Base-by-base conservation (phyloP, 2,797 vertebrate species). In the Sebastes dallii region DNA sequence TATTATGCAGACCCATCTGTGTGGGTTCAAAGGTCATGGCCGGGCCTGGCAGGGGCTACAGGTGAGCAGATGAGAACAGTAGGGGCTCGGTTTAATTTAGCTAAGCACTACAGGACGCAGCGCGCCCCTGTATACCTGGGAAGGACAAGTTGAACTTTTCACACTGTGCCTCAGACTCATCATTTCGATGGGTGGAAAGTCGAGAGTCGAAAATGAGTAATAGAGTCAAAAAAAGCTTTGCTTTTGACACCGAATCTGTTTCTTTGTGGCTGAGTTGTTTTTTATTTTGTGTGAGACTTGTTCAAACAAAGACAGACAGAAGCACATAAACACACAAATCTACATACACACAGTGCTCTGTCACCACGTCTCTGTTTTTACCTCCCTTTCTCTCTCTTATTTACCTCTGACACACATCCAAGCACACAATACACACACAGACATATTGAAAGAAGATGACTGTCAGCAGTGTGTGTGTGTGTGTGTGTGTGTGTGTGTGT, bases 31-130 rank as follows among this genome's bases (percentile, higher is more conserved):
- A 91, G 96, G 96, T 96, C 95, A 87, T 85, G 80, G 66, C 32
- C 0, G 90, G 95, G 95, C 94, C 93, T 91, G 96, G 95, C 92
- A 78, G 88, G 36, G 94, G 93, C 95, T 34, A 77, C 90, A 93
- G 94, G 94, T 94, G 92, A 94, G 89, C 94, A 94, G 94, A 94
- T 92, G 95, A 81, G 94, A 97, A 94, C 97, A 96, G 97, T 96
- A 93, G 97, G 94, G 95, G 96, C 94, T 96, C 94, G 94, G 86
- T 82, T 94, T 95, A 97, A 97, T 97, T 97, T 96, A 96, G 95
- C 95, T 81, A 90, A 91, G 92, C 92, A 50, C 93, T 91, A 93
- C 94, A 86, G 93, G 94, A 92, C 74, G 81, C 74, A 30, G 80
- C 18, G 81, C 52, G 77, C 84, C 72, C 54, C 89, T 77, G 86